phyloP scores from a whole-genome alignment of 2,797 vertebrate species.

The Sebastes itinus region DNA sequence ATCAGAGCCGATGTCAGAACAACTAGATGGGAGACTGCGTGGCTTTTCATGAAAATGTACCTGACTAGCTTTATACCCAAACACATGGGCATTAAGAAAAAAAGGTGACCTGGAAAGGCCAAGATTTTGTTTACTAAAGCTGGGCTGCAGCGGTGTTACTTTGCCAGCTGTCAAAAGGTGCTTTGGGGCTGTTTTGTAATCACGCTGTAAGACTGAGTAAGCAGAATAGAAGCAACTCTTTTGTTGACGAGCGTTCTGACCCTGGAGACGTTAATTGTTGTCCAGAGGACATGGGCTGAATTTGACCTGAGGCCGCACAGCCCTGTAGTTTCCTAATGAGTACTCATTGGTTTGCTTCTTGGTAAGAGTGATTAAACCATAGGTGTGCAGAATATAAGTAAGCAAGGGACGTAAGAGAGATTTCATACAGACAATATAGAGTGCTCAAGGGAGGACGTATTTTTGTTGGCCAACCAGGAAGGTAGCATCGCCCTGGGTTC shows the following conservation, averaged over 20 bases:
- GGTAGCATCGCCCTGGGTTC: no score
- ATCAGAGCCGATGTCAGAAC: conserved; percentile 36
- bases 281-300: conserved; percentile 51
- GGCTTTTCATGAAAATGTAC: conserved; percentile 18
- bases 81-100: conserved; percentile 11
- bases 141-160: conserved; percentile 15
- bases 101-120: conserved; percentile 23
- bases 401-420: neutral
- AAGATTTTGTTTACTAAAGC: conserved; percentile 33
- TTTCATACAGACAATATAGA: neutral
- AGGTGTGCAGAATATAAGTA: conserved; percentile 13
- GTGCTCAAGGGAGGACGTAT: no score
- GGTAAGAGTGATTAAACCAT: conserved; percentile 30
- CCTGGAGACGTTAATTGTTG: conserved; percentile 56
- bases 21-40: neutral
- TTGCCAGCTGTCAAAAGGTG: conserved; percentile 47
- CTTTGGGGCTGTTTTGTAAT: conserved; percentile 54
- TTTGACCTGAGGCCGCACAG: conserved; percentile 55
- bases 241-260: conserved; percentile 20
- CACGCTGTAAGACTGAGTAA: conserved; percentile 28
- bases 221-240: conserved; percentile 27
- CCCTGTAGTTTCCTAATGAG: conserved; percentile 42
- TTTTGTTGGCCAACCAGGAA: no score
- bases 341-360: conserved; percentile 49
- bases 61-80: conserved; percentile 9